Percentiles rank a stretch among this genome's conserved stretches.
These are phyloP conservation scores for Opisthograptis luteolata DNA, from an alignment of 2,888 invertebrate genomes.

Conservation along the genomic window DNA sequence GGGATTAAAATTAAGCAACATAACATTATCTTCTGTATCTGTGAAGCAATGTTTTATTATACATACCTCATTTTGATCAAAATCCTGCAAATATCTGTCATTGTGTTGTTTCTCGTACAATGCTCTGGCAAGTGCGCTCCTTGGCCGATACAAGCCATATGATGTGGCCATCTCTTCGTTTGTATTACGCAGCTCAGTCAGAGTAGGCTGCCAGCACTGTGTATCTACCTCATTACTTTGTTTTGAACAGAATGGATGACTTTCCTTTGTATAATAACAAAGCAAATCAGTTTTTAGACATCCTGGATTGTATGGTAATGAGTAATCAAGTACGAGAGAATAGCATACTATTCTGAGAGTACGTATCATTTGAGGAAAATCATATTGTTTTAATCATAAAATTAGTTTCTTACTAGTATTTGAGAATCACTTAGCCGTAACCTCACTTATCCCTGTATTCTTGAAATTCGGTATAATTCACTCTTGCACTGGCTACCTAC, in stretches of 20 bases:
- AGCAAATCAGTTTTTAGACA: constrained; percentile 53
- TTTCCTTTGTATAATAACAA: constrained; percentile 64
- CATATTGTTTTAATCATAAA: constrained; percentile 36
- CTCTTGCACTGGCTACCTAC: not conserved
- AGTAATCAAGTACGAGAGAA: constrained; percentile 39
- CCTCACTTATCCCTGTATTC: constrained; percentile 37
- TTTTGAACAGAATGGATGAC: constrained; percentile 51
- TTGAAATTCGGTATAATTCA: constrained; percentile 23
- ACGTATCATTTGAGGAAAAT: constrained; percentile 49
- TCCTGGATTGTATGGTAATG: constrained; percentile 42
- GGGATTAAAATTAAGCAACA: no score
- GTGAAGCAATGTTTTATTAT: not conserved
- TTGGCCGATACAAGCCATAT: constrained; percentile 85
- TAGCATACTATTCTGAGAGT: constrained; percentile 39
- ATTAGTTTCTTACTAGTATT: constrained; percentile 24
- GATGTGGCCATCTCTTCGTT: constrained; percentile 61
- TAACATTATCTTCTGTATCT: no score
- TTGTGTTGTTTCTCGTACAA: constrained; percentile 89
- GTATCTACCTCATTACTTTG: constrained; percentile 45
- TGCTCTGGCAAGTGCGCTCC: constrained; percentile 88
- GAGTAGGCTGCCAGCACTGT: constrained; percentile 33
- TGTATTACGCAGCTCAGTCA: constrained; percentile 37
- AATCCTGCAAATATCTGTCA: constrained; percentile 86
- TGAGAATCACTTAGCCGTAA: constrained; percentile 33
- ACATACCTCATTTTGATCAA: constrained; percentile 89